A percentile compares a stretch with the other conserved stretches of the same genome.
Evolutionary conservation across 2,888 invertebrate genomes (phyloP).

Genomic region (Orthosia incerta): DNA sequence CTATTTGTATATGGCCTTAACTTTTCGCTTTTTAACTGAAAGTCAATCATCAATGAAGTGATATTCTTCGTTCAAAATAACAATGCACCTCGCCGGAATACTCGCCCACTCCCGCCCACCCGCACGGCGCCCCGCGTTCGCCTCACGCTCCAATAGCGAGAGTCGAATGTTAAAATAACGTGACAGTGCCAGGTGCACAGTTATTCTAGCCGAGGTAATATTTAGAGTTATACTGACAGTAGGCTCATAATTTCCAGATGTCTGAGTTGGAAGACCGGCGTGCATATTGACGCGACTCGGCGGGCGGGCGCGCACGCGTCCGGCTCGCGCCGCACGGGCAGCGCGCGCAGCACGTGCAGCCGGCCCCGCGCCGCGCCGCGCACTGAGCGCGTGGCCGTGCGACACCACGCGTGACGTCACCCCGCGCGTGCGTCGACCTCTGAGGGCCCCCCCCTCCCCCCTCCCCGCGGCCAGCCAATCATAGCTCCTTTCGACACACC

Average conservation of each 20-base stretch:
- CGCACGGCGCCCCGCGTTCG: too few relatives aligned
- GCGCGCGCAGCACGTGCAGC: background rate
- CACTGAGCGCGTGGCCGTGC: background rate
- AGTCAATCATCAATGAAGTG: too few relatives aligned
- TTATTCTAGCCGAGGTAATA: too few relatives aligned
- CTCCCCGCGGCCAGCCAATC: constrained; percentile 11
- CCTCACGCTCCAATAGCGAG: too few relatives aligned
- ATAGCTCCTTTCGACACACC: constrained; percentile 7
- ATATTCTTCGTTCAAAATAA: too few relatives aligned
- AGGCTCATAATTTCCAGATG: constrained; percentile 74
- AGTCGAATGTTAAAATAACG: too few relatives aligned
- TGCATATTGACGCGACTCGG: constrained; percentile 85
- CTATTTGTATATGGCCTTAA: too few relatives aligned
- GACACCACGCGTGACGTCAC: background rate
- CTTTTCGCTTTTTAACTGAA: too few relatives aligned
- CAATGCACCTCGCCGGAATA: too few relatives aligned
- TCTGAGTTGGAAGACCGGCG: constrained; percentile 87
- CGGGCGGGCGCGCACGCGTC: constrained; percentile 1
- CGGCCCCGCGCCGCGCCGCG: background rate
- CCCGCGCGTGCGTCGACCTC: constrained; percentile 46
- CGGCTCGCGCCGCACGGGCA: background rate
- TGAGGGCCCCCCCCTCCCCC: constrained; percentile 29
- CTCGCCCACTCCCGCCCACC: too few relatives aligned
- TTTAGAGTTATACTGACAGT: background rate
- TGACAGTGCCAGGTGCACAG: too few relatives aligned